A percentile compares a stretch with the other conserved stretches of the same genome.
These are phyloP conservation scores for Tetanocera ferruginea DNA, from an alignment of 2,888 invertebrate genomes.

Conservation along the genomic window DNA sequence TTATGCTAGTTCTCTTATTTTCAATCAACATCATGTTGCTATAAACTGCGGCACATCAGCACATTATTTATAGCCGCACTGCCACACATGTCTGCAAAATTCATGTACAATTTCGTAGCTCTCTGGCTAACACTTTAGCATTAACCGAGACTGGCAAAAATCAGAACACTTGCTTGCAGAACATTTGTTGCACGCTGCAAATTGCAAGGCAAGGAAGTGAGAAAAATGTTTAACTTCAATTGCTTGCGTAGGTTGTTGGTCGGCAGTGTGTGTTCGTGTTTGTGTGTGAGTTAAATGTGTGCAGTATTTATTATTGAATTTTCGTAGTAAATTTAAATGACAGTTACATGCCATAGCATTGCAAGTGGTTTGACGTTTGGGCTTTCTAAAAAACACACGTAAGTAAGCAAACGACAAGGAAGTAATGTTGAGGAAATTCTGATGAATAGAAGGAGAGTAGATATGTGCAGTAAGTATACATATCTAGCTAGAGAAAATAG, in stretches of 20 bases:
- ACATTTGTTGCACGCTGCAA: neutral
- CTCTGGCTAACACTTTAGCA: slow-evolving; percentile 1
- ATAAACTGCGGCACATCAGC: neutral
- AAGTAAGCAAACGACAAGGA: neutral
- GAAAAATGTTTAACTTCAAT: no score
- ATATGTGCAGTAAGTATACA: neutral
- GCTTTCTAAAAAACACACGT: neutral
- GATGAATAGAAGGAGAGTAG: neutral
- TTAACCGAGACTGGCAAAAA: neutral
- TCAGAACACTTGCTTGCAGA: slow-evolving; percentile 14
- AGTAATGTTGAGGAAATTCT: neutral
- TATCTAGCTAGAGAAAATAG: neutral
- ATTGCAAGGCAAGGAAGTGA: neutral
- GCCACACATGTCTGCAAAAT: neutral
- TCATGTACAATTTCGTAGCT: neutral
- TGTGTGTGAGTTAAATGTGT: slow-evolving; percentile 6
- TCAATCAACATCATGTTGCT: neutral
- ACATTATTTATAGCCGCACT: neutral
- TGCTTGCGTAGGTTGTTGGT: slow-evolving; percentile 11
- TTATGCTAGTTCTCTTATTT: neutral
- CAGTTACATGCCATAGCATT: neutral
- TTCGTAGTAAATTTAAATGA: slow-evolving; percentile 11
- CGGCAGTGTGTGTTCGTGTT: neutral
- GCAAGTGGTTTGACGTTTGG: slow-evolving; percentile 16
- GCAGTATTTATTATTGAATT: slow-evolving; percentile 28